Percentiles rank a stretch among this genome's conserved stretches.
Conservation (phyloP, 2,797 vertebrate species). For the Cynodonichthys magdalenae region DNA sequence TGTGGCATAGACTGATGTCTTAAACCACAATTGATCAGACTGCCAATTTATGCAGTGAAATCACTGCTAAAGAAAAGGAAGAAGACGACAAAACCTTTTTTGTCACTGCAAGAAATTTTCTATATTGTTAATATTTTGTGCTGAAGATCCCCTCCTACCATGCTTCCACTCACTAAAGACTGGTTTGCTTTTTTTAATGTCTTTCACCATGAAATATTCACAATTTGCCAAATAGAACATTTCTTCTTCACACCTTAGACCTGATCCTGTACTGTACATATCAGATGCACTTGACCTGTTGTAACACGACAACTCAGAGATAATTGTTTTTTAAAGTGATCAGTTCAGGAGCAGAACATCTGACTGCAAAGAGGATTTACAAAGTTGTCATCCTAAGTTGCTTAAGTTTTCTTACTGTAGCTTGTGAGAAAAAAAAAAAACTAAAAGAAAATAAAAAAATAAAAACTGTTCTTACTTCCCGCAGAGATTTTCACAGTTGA, state of each 20-base stretch:
- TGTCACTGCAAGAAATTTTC: slow-evolving; percentile 70
- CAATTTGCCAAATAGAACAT: slow-evolving; percentile 79
- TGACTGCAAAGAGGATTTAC: slow-evolving; percentile 41
- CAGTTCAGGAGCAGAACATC: slow-evolving; percentile 47
- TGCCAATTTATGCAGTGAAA: slow-evolving; percentile 51
- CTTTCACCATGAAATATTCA: slow-evolving; percentile 65
- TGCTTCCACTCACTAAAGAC: slow-evolving; percentile 72
- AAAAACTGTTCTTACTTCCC: slow-evolving; percentile 30
- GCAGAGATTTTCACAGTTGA: slow-evolving; percentile 45
- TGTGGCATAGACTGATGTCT: slow-evolving; percentile 68
- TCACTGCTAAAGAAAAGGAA: slow-evolving; percentile 49
- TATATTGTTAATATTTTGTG: slow-evolving; percentile 79
- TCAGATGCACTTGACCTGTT: slow-evolving; percentile 80
- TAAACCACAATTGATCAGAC: slow-evolving; percentile 48
- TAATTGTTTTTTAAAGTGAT: slow-evolving; percentile 16
- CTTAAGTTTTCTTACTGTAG: slow-evolving; percentile 19
- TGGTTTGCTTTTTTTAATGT: slow-evolving; percentile 26
- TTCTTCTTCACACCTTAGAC: slow-evolving; percentile 70
- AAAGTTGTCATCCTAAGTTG: slow-evolving; percentile 35
- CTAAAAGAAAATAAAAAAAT: slow-evolving; percentile 28
- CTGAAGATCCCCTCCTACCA: slow-evolving; percentile 72
- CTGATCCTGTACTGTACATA: slow-evolving; percentile 80
- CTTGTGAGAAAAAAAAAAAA: slow-evolving; percentile 35
- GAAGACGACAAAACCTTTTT: slow-evolving; percentile 12
- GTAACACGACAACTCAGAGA: slow-evolving; percentile 62